These are phyloP conservation scores for Nicator chloris DNA, from an alignment of 2,113 vertebrate genomes.

Conservation along the genomic window DNA sequence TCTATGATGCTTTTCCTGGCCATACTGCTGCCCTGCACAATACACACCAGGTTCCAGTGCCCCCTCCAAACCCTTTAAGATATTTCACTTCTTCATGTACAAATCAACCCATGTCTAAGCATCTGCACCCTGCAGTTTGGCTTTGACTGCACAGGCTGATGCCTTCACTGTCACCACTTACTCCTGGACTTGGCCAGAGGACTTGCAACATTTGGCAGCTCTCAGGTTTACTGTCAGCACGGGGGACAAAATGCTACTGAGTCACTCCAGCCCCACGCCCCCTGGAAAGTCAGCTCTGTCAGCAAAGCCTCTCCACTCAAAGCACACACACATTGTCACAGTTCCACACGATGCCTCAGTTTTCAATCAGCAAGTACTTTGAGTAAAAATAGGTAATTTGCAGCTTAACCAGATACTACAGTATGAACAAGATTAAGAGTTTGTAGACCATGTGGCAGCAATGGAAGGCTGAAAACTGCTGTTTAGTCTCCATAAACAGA, in stretches of 20 bases:
- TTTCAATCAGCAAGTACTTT: background rate
- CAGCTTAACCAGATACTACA: slow-evolving; percentile 7
- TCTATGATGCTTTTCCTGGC: background rate
- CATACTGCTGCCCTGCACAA: background rate
- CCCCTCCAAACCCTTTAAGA: background rate
- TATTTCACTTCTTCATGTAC: background rate
- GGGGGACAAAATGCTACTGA: background rate
- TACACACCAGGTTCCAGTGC: background rate
- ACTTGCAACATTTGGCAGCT: background rate
- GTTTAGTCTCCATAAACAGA: background rate
- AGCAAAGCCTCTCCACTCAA: background rate
- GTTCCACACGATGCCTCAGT: background rate
- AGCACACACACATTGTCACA: background rate
- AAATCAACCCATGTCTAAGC: background rate
- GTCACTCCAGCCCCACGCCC: background rate
- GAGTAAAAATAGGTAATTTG: background rate
- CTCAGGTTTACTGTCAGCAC: background rate
- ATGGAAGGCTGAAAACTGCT: background rate
- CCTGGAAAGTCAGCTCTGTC: background rate
- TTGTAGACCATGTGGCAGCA: background rate
- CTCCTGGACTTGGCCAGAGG: background rate
- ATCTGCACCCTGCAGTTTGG: background rate
- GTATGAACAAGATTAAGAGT: background rate
- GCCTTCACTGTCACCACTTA: background rate
- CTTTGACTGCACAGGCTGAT: background rate